These are phyloP conservation scores for Otus scops DNA, from an alignment of 2,797 vertebrate genomes.

Conservation along the genomic window DNA sequence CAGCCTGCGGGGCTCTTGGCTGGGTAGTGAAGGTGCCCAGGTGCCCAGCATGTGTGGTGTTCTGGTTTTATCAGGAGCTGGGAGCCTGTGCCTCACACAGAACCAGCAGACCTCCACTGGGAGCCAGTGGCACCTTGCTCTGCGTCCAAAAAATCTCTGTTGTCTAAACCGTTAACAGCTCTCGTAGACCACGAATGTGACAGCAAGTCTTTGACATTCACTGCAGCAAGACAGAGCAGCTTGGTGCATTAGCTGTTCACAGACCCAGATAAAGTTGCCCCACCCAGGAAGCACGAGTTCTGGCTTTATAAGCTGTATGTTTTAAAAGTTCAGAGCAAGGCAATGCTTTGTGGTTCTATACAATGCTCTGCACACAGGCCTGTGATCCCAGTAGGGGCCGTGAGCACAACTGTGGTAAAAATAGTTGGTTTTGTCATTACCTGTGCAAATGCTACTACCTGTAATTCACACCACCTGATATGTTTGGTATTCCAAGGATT, in stretches of 20 bases:
- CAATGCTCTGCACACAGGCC: not conserved
- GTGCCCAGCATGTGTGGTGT: fast-evolving
- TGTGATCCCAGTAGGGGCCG: not conserved
- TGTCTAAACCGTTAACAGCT: not conserved
- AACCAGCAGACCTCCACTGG: not conserved
- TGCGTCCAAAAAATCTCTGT: not conserved
- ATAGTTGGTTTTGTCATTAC: not conserved
- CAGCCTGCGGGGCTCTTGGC: not conserved
- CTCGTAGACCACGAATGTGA: not conserved
- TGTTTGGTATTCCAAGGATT: slow-evolving; percentile 80
- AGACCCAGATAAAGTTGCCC: not conserved
- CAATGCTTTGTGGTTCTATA: not conserved
- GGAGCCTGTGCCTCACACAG: not conserved
- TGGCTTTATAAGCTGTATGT: not conserved
- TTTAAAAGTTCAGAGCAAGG: not conserved
- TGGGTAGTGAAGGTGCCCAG: not conserved
- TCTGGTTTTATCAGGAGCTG: not conserved
- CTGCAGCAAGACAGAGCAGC: not conserved
- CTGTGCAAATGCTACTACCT: not conserved
- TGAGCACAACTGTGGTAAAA: not conserved
- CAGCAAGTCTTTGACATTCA: not conserved
- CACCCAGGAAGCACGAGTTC: not conserved
- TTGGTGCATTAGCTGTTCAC: not conserved
- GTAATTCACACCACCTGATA: not conserved
- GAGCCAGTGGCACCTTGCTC: not conserved